Base-by-base conservation (phyloP, 2,888 invertebrate genomes). In the Agonopterix subpropinquella region DNA sequence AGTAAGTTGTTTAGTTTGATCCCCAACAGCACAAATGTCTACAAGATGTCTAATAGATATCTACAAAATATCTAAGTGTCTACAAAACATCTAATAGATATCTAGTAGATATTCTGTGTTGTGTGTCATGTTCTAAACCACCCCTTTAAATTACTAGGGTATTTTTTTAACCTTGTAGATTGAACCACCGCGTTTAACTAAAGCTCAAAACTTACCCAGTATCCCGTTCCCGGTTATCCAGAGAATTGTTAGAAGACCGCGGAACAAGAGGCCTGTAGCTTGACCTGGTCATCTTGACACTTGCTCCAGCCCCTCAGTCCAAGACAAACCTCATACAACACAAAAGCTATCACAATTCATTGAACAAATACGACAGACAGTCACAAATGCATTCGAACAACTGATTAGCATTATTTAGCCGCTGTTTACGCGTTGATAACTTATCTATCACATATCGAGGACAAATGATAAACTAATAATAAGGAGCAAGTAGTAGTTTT, bases 191-290 rank as follows among this genome's bases (percentile, higher is more conserved):
- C 18, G 18, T 28, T 28, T 28, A 28, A 5, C 1, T 28, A 28
- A 28, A 5, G 28, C 28, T 28, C 28, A 5, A 10, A 35, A 73
- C 87, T 81, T 53, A 87, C 88, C 85, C 86, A 53, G 66, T 64
- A 37, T 88, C 84, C 50, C 80, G 67, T 36, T 88, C 84, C 50
- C 80, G 67, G 47, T 67, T 72, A 43, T 86, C 83, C 57, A 88
- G 55, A 1, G 88, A 88, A 51, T 75, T 78, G 56, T 80, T 72
- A 0, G 88, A 86, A 4, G 84, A 71, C 42, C 88, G 65, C 3
- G 88, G 87, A 37, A 88, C 81, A 44, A 88, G 65, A 1, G 88
- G 88, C 49, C 83, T 70, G 63, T 88, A 88, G 59, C 82, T 81
- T 45, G 88, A 87, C 52, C 88, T 73, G 15, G 88, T 85, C 88